These are phyloP conservation scores for Apostichopus japonicus DNA, from an alignment of 35 echinoderm and acorn worm genomes.

Conservation along the genomic window DNA sequence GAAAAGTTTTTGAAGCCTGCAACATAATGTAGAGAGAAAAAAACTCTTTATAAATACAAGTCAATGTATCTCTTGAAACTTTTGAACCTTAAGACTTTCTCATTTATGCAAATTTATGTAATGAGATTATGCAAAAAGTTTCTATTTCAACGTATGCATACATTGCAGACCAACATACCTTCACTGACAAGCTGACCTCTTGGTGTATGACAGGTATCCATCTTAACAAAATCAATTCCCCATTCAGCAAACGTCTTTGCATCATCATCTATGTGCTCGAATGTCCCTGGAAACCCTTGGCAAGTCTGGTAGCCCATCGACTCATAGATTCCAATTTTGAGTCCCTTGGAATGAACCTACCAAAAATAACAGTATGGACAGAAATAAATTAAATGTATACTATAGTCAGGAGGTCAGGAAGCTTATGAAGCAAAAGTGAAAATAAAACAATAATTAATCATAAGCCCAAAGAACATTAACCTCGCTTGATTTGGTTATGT, in stretches of 20 bases:
- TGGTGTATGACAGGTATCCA: conserved; percentile 80
- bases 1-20: conserved; percentile 69
- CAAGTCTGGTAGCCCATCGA: conserved; percentile 73
- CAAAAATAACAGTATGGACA: neutral
- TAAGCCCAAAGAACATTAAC: no score
- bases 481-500: no score
- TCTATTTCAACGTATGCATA: no score
- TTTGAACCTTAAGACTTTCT: no score
- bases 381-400: neutral
- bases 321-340: conserved; percentile 93
- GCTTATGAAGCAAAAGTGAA: no score
- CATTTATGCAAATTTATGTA: no score
- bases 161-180: conserved; percentile 39
- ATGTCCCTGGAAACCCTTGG: conserved; percentile 71
- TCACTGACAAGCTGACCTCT: conserved; percentile 45
- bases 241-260: conserved; percentile 86
- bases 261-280: conserved; percentile 76
- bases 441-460: no score
- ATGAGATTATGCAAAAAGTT: no score
- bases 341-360: conserved; percentile 73
- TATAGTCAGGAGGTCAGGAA: no score
- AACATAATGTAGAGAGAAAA: no score
- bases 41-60: no score
- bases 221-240: conserved; percentile 91
- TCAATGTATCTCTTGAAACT: no score